Conservation (phyloP, 2,888 invertebrate species). For the Cephus runcator region DNA sequence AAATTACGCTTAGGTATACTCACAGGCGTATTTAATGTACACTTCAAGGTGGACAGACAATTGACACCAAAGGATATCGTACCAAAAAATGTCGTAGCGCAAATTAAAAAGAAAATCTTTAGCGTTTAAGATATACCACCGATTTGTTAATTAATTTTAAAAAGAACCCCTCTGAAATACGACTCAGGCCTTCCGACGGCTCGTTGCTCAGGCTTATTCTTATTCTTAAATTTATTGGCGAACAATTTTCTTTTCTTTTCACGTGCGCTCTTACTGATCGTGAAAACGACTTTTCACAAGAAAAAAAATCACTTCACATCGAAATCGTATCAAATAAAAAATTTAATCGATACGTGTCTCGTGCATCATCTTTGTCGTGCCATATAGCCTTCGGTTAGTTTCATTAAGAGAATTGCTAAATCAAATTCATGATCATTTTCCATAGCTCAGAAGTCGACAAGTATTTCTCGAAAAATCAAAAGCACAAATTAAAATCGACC, state of each 20-base stretch:
- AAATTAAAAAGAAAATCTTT: slow-evolving; percentile 21
- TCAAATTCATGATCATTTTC: neutral
- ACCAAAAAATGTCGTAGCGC: slow-evolving; percentile 38
- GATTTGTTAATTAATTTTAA: slow-evolving; percentile 32
- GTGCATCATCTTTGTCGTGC: neutral
- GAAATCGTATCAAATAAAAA: neutral
- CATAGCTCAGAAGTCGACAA: neutral
- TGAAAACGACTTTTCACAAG: neutral
- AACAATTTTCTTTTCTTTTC: neutral
- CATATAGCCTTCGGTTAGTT: neutral
- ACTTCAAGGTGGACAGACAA: slow-evolving; percentile 17
- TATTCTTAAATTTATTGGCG: neutral
- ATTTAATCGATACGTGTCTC: neutral
- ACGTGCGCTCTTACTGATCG: neutral
- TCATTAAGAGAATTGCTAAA: neutral
- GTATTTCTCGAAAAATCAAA: neutral
- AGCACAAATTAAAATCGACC: neutral
- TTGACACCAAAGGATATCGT: slow-evolving; percentile 16
- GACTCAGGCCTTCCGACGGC: neutral
- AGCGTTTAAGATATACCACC: slow-evolving; percentile 28
- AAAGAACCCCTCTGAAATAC: neutral
- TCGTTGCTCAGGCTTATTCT: neutral
- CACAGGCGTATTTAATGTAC: slow-evolving; percentile 1
- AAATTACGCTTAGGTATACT: slow-evolving; percentile 20
- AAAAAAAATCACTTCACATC: neutral